A percentile compares a stretch with the other conserved stretches of the same genome.
phyloP scores from a whole-genome alignment of 1,140 invertebrate species.

The Alviniconcha marisindica region DNA sequence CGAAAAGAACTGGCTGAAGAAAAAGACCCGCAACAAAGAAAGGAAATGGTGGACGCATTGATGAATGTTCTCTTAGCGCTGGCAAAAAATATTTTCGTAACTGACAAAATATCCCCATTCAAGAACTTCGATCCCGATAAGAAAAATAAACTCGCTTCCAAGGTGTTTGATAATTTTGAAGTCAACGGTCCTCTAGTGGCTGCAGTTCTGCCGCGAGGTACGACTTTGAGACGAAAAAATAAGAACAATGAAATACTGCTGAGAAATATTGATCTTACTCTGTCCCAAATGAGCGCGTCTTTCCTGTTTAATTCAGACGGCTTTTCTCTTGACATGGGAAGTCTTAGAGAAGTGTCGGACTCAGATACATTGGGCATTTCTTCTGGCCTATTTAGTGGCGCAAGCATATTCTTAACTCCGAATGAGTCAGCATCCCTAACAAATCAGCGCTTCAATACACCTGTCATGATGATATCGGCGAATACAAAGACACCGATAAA shows the following conservation, averaged over 20 bases:
- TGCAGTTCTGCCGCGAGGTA: no score
- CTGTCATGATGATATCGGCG: no score
- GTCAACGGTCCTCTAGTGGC: not conserved
- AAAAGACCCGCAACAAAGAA: not conserved
- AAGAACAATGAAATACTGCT: no score
- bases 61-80: not conserved
- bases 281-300: no score
- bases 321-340: no score
- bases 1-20: no score
- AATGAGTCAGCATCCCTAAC: no score
- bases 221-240: no score
- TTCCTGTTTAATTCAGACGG: no score
- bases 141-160: not conserved
- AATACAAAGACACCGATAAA: no score
- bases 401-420: not conserved
- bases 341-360: not conserved
- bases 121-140: no score
- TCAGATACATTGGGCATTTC: not conserved
- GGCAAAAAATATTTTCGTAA: not conserved
- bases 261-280: not conserved
- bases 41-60: not conserved
- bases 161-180: not conserved
- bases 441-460: no score
- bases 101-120: not conserved
- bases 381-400: not conserved